These are phyloP conservation scores for Apostichopus leukothele DNA, from an alignment of 53 echinoderm and acorn worm species.

Conservation along the genomic window DNA sequence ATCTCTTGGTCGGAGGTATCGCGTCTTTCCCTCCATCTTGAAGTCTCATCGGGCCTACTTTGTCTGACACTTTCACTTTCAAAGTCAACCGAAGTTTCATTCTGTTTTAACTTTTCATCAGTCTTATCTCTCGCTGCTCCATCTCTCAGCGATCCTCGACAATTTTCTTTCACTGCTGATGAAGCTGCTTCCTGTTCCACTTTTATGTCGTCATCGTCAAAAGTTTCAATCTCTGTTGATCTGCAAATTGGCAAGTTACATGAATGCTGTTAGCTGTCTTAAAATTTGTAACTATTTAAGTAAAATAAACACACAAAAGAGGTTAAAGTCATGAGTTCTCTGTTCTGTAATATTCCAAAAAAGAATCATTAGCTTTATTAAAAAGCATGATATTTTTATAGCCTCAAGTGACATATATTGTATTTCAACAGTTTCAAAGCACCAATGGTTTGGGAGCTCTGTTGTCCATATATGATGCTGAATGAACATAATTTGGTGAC, in stretches of 20 bases:
- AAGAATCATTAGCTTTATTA: too few species aligned
- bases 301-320: too few species aligned
- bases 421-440: too few species aligned
- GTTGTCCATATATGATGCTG: too few species aligned
- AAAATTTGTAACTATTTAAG: too few species aligned
- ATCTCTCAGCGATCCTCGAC: neutral
- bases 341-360: too few species aligned
- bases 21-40: neutral
- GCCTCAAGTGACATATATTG: too few species aligned
- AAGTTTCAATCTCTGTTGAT: slow-evolving; percentile 10
- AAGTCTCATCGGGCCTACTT: neutral
- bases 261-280: too few species aligned
- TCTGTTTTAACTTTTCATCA: neutral
- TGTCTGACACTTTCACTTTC: neutral
- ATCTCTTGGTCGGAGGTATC: neutral
- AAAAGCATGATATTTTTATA: too few species aligned
- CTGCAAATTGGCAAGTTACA: neutral
- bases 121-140: neutral
- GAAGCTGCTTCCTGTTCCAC: neutral
- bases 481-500: too few species aligned
- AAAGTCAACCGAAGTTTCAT: neutral
- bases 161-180: neutral
- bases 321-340: too few species aligned
- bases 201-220: neutral
- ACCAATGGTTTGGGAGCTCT: too few species aligned